Conservation (phyloP, 2,888 invertebrate genomes). For the Linhomoeus sp. region DNA sequence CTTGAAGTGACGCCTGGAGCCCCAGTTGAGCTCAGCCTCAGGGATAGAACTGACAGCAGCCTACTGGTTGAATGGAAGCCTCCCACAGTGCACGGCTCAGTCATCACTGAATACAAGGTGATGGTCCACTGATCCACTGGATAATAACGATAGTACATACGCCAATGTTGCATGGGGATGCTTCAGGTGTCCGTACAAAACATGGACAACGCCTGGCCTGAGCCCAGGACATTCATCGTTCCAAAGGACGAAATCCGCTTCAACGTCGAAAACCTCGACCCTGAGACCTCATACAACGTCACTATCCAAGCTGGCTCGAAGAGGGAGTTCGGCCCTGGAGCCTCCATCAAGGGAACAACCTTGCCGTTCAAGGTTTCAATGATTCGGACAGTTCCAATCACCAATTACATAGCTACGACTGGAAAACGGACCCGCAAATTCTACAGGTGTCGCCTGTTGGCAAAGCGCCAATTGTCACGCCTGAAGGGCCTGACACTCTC, state of each 20-base stretch:
- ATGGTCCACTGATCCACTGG: too few species aligned
- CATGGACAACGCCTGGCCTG: constrained; percentile 11
- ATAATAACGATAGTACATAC: too few species aligned
- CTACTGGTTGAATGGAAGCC: constrained; percentile 24
- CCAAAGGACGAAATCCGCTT: constrained; percentile 20
- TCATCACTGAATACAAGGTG: background rate
- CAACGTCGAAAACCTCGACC: constrained; percentile 19
- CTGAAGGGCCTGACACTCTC: constrained; percentile 20
- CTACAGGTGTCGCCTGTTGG: constrained; percentile 2
- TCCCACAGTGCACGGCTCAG: constrained; percentile 11
- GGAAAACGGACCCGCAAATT: too few species aligned
- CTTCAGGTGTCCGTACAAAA: constrained; percentile 14
- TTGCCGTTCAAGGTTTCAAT: constrained; percentile 23
- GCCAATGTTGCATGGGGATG: too few species aligned
- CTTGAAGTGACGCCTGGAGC: constrained; percentile 25
- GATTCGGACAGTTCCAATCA: constrained; percentile 11
- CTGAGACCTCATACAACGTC: constrained; percentile 26
- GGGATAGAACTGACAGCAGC: constrained; percentile 22
- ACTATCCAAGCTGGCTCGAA: constrained; percentile 14
- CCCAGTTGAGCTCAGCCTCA: constrained; percentile 20
- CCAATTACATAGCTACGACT: background rate
- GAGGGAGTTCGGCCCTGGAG: constrained; percentile 23
- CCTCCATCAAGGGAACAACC: constrained; percentile 21
- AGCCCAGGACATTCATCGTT: constrained; percentile 9
- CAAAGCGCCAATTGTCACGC: constrained; percentile 13